Evolutionary conservation across 92 coral and sea anemone genomes (phyloP).

Genomic region (Palythoa caribaeorum): DNA sequence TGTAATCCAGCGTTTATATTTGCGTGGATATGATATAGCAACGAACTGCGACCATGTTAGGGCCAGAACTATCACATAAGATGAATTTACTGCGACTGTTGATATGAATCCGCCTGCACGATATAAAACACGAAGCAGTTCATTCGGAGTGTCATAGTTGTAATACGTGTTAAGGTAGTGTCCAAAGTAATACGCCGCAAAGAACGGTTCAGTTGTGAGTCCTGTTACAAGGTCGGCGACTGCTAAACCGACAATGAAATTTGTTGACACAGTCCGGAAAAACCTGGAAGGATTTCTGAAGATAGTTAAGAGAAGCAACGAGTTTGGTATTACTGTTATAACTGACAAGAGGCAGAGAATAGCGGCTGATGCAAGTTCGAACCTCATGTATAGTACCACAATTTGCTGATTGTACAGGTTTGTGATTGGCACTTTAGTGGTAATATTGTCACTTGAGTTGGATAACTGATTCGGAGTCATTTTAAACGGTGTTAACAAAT

Average conservation of each 20-base stretch:
- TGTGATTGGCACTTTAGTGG: not conserved
- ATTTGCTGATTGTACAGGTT: constrained; percentile 23
- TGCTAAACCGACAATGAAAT: too few relatives aligned
- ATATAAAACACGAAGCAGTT: constrained; percentile 41
- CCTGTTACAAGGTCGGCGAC: too few relatives aligned
- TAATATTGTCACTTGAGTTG: not conserved
- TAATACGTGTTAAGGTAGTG: constrained; percentile 42
- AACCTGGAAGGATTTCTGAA: too few relatives aligned
- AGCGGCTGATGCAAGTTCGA: constrained; percentile 77
- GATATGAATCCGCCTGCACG: constrained; percentile 72
- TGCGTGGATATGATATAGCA: constrained; percentile 62
- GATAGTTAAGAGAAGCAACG: constrained; percentile 65
- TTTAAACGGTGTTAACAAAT: not conserved
- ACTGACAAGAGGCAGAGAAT: constrained; percentile 66
- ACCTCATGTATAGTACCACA: constrained; percentile 62
- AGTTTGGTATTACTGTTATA: constrained; percentile 76
- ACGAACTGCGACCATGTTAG: too few relatives aligned
- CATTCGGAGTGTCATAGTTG: not conserved
- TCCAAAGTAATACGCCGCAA: constrained; percentile 45
- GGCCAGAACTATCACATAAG: constrained; percentile 76
- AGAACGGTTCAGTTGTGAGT: too few relatives aligned
- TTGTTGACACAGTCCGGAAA: too few relatives aligned
- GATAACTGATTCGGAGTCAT: not conserved
- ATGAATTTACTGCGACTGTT: constrained; percentile 87
- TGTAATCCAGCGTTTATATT: constrained; percentile 67